Conservation (phyloP, 2,888 invertebrate genomes). For the Drosophila meridiana region DNA sequence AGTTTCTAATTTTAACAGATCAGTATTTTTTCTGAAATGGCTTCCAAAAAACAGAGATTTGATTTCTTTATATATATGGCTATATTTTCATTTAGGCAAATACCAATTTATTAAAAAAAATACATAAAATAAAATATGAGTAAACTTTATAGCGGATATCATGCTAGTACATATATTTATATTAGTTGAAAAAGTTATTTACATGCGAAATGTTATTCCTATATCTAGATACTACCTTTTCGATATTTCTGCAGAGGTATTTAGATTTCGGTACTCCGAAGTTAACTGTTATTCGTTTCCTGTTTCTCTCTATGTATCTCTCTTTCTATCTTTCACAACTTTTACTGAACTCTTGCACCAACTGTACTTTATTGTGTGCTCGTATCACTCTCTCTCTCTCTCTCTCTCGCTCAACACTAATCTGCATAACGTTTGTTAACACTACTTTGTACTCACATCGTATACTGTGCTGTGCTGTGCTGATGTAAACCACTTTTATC, state of each 20-base stretch:
- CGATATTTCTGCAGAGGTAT: constrained; percentile 16
- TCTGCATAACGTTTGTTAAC: constrained; percentile 43
- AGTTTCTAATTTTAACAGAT: background rate
- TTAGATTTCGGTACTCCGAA: constrained; percentile 7
- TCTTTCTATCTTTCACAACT: constrained; percentile 31
- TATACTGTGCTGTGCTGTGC: constrained; percentile 31
- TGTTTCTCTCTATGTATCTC: constrained; percentile 44
- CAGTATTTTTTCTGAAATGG: too few species aligned
- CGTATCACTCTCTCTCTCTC: constrained; percentile 44
- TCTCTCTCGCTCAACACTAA: constrained; percentile 50
- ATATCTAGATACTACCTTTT: too few species aligned
- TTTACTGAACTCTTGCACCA: constrained; percentile 61
- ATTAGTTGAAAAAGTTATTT: background rate
- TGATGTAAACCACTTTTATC: constrained; percentile 42
- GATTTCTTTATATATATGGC: too few species aligned
- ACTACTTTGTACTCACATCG: constrained; percentile 27
- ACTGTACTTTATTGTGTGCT: constrained; percentile 58
- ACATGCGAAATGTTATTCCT: background rate
- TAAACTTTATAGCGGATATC: background rate
- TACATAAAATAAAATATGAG: background rate
- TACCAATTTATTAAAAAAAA: too few species aligned
- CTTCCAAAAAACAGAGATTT: too few species aligned
- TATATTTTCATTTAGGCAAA: too few species aligned
- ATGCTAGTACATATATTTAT: background rate
- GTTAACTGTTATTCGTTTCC: constrained; percentile 23